A percentile compares a stretch with the other conserved stretches of the same genome.
Conservation (phyloP, 2,888 invertebrate genomes). For the Meandrusa payeni region DNA sequence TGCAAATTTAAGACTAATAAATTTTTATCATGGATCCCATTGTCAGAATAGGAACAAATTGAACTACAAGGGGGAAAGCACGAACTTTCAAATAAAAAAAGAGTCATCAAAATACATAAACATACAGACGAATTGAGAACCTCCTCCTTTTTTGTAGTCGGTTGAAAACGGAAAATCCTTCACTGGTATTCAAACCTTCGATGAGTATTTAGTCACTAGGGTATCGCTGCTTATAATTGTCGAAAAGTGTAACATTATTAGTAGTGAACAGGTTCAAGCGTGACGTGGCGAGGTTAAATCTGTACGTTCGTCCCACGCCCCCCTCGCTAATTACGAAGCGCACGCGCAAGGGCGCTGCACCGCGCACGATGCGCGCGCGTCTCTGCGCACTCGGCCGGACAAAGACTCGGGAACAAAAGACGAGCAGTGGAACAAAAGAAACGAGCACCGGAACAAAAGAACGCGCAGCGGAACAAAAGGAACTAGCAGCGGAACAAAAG, state of each 20-base stretch:
- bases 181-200: no score
- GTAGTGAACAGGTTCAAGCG: conserved; percentile 42
- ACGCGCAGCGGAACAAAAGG: conserved; percentile 32
- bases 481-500: conserved; percentile 41
- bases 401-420: conserved; percentile 39
- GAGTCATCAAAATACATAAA: no score
- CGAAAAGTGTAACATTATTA: conserved; percentile 2
- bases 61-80: no score
- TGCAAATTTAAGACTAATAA: no score
- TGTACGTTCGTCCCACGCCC: conserved; percentile 59
- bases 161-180: no score
- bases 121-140: no score
- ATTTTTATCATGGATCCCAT: no score
- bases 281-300: conserved; percentile 68
- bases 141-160: no score
- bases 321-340: conserved; percentile 75
- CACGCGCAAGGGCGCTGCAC: conserved; percentile 71
- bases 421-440: conserved; percentile 43
- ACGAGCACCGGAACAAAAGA: conserved; percentile 45
- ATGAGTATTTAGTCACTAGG: no score
- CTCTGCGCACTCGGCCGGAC: conserved; percentile 36
- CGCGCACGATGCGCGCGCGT: conserved; percentile 45
- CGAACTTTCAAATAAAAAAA: no score
- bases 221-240: no score
- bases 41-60: no score